These are phyloP conservation scores for Sinotaia quadrata DNA, from an alignment of 2,888 invertebrate genomes.

Conservation along the genomic window DNA sequence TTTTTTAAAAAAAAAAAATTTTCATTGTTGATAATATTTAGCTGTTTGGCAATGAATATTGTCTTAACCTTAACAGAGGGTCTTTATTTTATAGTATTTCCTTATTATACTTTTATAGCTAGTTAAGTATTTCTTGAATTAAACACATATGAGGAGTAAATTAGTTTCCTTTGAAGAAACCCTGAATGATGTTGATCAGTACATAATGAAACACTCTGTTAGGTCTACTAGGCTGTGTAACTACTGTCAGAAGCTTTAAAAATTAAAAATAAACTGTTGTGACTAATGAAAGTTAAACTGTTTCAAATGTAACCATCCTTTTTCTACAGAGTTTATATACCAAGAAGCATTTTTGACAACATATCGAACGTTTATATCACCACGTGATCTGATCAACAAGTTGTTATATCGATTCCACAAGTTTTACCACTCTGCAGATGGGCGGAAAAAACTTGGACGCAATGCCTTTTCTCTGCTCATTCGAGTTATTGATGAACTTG, in stretches of 20 bases:
- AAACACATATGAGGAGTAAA: no score
- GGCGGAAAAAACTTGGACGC: conserved; percentile 80
- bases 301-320: no score
- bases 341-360: conserved; percentile 99
- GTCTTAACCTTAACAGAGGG: no score
- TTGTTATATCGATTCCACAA: conserved; percentile 85
- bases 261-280: background rate
- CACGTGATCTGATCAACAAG: conserved; percentile 88
- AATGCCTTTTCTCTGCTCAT: conserved; percentile 94
- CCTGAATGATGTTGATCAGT: no score
- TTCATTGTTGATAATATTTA: no score
- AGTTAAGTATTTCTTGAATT: no score
- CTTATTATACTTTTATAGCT: no score
- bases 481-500: conserved; percentile 94
- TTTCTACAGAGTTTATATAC: conserved; percentile 85
- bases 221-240: no score
- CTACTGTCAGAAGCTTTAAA: background rate
- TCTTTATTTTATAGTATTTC: no score
- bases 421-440: conserved; percentile 77
- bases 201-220: background rate
- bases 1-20: no score
- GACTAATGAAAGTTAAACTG: background rate
- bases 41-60: no score
- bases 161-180: no score
- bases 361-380: conserved; percentile 94